Evolutionary conservation across 2,797 vertebrate species (phyloP).

Genomic region (Phoebastria nigripes): DNA sequence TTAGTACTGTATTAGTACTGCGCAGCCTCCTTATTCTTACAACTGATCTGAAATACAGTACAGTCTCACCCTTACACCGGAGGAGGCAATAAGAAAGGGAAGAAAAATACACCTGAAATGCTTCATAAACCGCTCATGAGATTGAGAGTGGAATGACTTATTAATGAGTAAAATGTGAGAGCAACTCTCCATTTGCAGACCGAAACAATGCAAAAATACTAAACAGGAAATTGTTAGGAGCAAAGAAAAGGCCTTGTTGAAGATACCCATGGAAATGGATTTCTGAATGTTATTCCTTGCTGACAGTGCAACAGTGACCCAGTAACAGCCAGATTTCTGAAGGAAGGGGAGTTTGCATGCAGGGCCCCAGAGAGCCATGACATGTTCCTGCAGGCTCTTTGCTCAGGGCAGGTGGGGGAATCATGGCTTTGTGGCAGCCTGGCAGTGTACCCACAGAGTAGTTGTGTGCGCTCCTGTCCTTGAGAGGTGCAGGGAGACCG

Average conservation of each 20-base stretch:
- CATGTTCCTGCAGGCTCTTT: neutral
- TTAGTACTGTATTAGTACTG: neutral
- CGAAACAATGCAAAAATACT: neutral
- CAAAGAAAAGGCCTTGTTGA: neutral
- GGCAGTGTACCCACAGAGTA: too few relatives aligned
- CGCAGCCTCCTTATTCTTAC: neutral
- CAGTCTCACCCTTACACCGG: neutral
- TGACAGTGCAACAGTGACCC: neutral
- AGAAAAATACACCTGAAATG: neutral
- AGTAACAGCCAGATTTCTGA: neutral
- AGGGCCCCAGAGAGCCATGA: neutral
- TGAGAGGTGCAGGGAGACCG: neutral
- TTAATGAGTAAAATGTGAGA: neutral
- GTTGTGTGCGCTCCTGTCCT: rapidly evolving
- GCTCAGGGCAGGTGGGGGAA: neutral
- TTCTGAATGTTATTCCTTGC: neutral
- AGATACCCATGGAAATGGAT: neutral
- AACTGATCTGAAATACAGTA: neutral
- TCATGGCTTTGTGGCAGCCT: neutral
- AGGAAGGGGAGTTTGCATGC: neutral
- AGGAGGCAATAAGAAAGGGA: neutral
- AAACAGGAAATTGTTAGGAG: neutral
- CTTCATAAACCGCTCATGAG: neutral
- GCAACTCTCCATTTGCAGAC: neutral
- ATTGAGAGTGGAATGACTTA: neutral